A percentile compares a stretch with the other conserved stretches of the same genome.
Conservation (phyloP, 2,797 vertebrate genomes). For the Gymnoscopelus braueri region DNA sequence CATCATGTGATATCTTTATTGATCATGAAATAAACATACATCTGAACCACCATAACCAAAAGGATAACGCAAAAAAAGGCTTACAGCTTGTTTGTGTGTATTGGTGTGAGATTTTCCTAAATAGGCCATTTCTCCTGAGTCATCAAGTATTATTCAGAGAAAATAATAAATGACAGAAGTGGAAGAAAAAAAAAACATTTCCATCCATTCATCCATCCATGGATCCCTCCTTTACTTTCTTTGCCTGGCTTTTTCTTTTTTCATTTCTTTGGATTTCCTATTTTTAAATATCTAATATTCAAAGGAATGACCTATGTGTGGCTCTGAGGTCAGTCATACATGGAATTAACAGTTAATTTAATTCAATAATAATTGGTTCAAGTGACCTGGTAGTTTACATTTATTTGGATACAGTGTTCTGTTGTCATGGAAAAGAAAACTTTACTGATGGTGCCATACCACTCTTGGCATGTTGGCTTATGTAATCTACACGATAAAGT, state of each 20-base stretch:
- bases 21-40: too few species aligned
- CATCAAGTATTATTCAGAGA: too few species aligned
- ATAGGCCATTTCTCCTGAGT: too few species aligned
- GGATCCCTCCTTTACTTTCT: not conserved
- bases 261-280: constrained; percentile 28
- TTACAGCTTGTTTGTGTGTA: not conserved
- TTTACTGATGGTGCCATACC: too few species aligned
- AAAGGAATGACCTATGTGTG: constrained; percentile 61
- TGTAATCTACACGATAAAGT: constrained; percentile 50
- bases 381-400: constrained; percentile 24
- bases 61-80: too few species aligned
- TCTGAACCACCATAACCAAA: too few species aligned
- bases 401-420: constrained; percentile 47
- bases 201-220: too few species aligned
- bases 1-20: not conserved
- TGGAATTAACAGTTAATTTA: constrained; percentile 47
- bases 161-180: too few species aligned
- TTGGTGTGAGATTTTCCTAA: too few species aligned
- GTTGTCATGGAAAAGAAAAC: constrained; percentile 6
- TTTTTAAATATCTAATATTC: not conserved
- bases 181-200: too few species aligned
- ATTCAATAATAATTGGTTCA: constrained; percentile 24
- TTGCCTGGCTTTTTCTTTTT: constrained; percentile 23
- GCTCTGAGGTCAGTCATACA: constrained; percentile 25
- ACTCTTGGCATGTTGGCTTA: constrained; percentile 52